Conservation (phyloP, 2,888 invertebrate species). For the Andrena flavipes region DNA sequence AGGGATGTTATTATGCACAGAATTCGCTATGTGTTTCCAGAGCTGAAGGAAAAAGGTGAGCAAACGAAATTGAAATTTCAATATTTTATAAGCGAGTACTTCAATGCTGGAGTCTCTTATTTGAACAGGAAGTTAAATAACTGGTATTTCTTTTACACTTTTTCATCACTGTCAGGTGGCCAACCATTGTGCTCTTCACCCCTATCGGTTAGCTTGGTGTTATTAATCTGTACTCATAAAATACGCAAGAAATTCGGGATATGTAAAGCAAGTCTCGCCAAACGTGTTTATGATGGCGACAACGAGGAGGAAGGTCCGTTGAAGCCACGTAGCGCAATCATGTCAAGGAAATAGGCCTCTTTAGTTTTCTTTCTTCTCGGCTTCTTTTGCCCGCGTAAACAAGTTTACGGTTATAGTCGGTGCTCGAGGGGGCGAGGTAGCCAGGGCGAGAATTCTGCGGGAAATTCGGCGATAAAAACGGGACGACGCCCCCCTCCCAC, state of each 20-base stretch:
- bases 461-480: conserved; percentile 61
- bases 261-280: background rate
- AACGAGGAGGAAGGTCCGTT: background rate
- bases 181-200: too few species aligned
- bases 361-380: background rate
- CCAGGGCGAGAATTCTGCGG: conserved; percentile 26
- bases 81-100: background rate
- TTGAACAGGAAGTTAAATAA: background rate
- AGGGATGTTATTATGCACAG: conserved; percentile 39
- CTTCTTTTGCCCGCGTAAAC: conserved; percentile 56
- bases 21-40: conserved; percentile 29
- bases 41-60: background rate
- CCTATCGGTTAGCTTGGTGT: too few species aligned
- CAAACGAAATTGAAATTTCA: background rate
- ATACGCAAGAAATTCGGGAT: background rate
- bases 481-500: conserved; percentile 15
- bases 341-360: conserved; percentile 8
- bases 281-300: conserved; percentile 1
- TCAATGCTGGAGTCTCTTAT: background rate
- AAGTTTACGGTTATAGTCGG: conserved; percentile 70
- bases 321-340: background rate
- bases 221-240: too few species aligned
- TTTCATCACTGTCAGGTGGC: too few species aligned
- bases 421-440: conserved; percentile 45
- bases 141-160: too few species aligned